Evolutionary conservation across 2,888 invertebrate species (phyloP).

Genomic region (Falcaria lacertinaria): DNA sequence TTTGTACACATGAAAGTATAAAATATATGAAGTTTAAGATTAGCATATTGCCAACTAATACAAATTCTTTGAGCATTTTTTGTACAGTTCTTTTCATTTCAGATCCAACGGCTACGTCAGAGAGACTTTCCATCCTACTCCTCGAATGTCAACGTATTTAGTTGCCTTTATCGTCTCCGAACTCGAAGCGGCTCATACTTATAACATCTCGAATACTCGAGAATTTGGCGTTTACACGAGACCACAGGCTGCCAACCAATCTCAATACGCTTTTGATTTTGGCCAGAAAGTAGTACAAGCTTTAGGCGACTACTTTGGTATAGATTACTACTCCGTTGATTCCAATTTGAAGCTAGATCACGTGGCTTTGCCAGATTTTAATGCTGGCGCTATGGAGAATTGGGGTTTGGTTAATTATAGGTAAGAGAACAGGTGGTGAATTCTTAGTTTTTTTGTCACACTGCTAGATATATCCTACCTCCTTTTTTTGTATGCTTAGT

Average conservation of each 20-base stretch:
- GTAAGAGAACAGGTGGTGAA: slow-evolving; percentile 77
- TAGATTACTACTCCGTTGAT: slow-evolving; percentile 72
- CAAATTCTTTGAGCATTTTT: no score
- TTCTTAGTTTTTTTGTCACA: no score
- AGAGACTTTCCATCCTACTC: slow-evolving; percentile 80
- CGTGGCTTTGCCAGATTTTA: slow-evolving; percentile 91
- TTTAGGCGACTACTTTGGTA: slow-evolving; percentile 79
- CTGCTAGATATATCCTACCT: no score
- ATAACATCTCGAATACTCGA: slow-evolving; percentile 31
- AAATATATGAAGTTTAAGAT: no score
- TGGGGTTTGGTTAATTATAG: slow-evolving; percentile 93
- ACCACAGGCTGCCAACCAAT: slow-evolving; percentile 83
- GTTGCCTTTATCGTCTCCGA: slow-evolving; percentile 91
- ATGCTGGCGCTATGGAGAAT: slow-evolving; percentile 94
- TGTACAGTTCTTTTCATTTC: no score
- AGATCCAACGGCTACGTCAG: slow-evolving; percentile 80
- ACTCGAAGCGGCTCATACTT: slow-evolving; percentile 65
- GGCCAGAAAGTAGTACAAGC: slow-evolving; percentile 72
- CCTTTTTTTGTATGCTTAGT: no score
- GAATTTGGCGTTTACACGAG: slow-evolving; percentile 84
- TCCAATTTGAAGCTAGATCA: slow-evolving; percentile 87
- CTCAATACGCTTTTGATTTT: slow-evolving; percentile 82
- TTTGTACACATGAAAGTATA: no score
- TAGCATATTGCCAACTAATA: no score
- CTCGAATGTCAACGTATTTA: slow-evolving; percentile 89